Percentiles rank a stretch among this genome's conserved stretches.
phyloP scores from a whole-genome alignment of 2,113 vertebrate genomes.

The Tachysurus fulvidraco region DNA sequence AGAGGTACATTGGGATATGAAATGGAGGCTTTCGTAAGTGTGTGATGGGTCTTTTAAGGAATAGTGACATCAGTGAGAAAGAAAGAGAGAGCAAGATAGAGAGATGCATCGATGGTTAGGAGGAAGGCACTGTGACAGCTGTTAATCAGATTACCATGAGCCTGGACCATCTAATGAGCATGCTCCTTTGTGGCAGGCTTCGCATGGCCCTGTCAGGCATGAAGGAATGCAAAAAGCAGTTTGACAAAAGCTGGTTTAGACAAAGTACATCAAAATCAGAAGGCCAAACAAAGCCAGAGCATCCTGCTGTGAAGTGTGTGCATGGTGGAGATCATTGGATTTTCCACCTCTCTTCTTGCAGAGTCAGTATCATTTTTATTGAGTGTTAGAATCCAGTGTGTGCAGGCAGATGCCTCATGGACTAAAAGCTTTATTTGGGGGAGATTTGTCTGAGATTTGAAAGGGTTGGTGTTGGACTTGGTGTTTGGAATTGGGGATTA shows the following conservation, averaged over 20 bases:
- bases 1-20: not conserved
- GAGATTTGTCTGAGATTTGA: not conserved
- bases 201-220: slow-evolving; percentile 68
- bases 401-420: not conserved
- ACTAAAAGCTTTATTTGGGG: not conserved
- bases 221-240: slow-evolving; percentile 67
- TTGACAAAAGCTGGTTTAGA: slow-evolving; percentile 70
- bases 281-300: slow-evolving; percentile 60
- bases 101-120: slow-evolving; percentile 62
- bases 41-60: slow-evolving; percentile 17
- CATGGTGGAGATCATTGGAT: slow-evolving; percentile 66
- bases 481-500: not conserved
- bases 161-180: slow-evolving; percentile 75
- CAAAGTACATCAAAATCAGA: slow-evolving; percentile 62
- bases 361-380: not conserved
- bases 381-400: not conserved
- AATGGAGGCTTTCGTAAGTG: not conserved
- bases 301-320: slow-evolving; percentile 64
- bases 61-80: slow-evolving; percentile 30
- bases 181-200: slow-evolving; percentile 73
- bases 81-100: slow-evolving; percentile 53
- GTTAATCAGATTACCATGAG: slow-evolving; percentile 78
- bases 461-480: not conserved
- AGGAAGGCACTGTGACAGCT: slow-evolving; percentile 72
- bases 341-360: slow-evolving; percentile 56